Evolutionary conservation across 2,888 invertebrate species (phyloP).

Genomic region (Metopia argyrocephala): DNA sequence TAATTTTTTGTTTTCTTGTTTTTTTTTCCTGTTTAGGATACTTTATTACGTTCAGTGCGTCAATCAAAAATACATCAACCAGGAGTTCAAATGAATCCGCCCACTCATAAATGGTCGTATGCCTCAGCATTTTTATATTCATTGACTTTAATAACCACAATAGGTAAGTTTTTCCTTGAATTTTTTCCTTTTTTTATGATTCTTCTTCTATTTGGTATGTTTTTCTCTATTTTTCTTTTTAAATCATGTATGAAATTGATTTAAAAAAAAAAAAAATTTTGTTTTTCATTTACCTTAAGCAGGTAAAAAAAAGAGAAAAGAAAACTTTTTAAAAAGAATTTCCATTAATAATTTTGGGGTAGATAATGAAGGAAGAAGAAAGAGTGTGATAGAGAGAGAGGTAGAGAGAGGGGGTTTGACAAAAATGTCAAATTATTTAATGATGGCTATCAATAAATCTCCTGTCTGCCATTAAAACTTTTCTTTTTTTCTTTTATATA

Average conservation of each 20-base stretch:
- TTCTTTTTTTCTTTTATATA: neutral
- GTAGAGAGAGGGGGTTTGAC: neutral
- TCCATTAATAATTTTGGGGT: slow-evolving; percentile 7
- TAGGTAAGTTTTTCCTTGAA: slow-evolving; percentile 85
- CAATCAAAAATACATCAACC: slow-evolving; percentile 78
- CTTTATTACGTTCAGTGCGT: slow-evolving; percentile 78
- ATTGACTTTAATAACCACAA: slow-evolving; percentile 94
- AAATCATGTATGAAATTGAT: neutral
- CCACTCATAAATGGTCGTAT: slow-evolving; percentile 91
- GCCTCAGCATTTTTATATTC: slow-evolving; percentile 95
- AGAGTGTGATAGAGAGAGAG: too few species aligned
- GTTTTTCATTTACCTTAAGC: neutral
- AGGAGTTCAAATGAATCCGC: slow-evolving; percentile 78
- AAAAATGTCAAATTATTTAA: slow-evolving; percentile 37
- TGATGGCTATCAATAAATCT: slow-evolving; percentile 50
- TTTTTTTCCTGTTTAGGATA: slow-evolving; percentile 73
- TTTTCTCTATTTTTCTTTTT: neutral
- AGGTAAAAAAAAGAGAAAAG: neutral
- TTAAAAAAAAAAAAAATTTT: neutral
- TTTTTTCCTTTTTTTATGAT: neutral
- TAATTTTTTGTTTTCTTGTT: slow-evolving; percentile 25
- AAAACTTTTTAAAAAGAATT: slow-evolving; percentile 1
- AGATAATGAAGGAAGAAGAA: too few species aligned
- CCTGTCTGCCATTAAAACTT: slow-evolving; percentile 13
- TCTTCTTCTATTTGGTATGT: neutral